Percentiles rank a stretch among this genome's conserved stretches.
Conservation (phyloP, 2,113 vertebrate species). For the Erythrocercus mccallii region DNA sequence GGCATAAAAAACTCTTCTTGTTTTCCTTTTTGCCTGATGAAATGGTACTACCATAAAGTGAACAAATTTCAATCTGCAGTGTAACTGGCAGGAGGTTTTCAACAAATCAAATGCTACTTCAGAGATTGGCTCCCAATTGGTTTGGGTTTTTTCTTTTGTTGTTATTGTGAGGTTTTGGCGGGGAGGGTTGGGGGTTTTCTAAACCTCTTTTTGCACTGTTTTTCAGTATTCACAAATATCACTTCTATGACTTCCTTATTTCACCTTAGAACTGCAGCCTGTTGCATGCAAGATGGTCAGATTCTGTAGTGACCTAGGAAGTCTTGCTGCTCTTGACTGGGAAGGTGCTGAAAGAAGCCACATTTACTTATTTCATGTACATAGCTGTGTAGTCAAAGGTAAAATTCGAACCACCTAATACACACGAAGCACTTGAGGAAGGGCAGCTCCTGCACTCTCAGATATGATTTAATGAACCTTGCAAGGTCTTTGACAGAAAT, state of each 20-base stretch:
- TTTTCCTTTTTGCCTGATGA: neutral
- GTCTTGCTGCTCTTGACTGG: neutral
- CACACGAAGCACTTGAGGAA: neutral
- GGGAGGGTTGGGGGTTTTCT: rapidly evolving
- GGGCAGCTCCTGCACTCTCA: neutral
- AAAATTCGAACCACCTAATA: neutral
- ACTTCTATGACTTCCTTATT: neutral
- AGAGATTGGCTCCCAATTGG: neutral
- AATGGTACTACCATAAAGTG: neutral
- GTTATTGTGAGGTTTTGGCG: neutral
- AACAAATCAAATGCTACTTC: neutral
- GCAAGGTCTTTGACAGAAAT: conserved; percentile 37
- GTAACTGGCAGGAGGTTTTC: neutral
- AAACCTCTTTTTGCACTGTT: neutral
- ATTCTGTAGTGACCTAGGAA: neutral
- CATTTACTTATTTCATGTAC: neutral
- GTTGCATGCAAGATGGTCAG: neutral
- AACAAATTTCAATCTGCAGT: neutral
- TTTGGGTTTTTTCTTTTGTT: neutral
- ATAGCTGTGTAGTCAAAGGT: neutral
- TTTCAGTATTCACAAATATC: neutral
- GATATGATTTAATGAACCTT: conserved; percentile 55
- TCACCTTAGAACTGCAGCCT: neutral
- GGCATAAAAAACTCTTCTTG: rapidly evolving
- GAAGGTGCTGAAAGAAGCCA: neutral